phyloP scores from a whole-genome alignment of 1,140 invertebrate genomes.

The Copidosoma floridanum region DNA sequence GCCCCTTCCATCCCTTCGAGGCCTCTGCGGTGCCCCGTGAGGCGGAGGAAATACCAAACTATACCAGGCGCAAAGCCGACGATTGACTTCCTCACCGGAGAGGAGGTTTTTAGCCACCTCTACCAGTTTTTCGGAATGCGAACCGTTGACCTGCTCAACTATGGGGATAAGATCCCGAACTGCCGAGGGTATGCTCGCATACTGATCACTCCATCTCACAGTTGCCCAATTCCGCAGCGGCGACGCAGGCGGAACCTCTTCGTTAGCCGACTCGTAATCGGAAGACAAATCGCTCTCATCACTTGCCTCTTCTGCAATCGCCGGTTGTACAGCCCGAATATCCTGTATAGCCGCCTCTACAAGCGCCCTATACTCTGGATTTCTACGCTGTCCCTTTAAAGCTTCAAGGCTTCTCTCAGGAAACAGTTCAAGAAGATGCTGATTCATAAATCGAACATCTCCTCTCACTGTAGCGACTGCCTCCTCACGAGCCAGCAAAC shows the following conservation, averaged over 20 bases:
- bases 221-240: neutral
- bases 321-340: neutral
- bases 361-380: neutral
- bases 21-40: too few relatives aligned
- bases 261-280: neutral
- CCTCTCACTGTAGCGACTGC: neutral
- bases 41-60: neutral
- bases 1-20: neutral
- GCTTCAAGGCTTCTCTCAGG: neutral
- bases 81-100: neutral
- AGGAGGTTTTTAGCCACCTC: neutral
- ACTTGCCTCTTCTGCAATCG: neutral
- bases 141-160: neutral
- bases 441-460: neutral
- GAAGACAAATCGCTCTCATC: neutral
- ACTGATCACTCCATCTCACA: neutral
- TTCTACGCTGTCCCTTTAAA: neutral
- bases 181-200: neutral
- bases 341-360: neutral
- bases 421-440: neutral
- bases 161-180: neutral
- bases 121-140: neutral
- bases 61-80: neutral
- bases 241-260: neutral
- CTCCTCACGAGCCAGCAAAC: conserved; percentile 10